Evolutionary conservation across 2,888 invertebrate genomes (phyloP), one percentile per base, ranked within the genome.

Genomic region (Ophraella communa): DNA sequence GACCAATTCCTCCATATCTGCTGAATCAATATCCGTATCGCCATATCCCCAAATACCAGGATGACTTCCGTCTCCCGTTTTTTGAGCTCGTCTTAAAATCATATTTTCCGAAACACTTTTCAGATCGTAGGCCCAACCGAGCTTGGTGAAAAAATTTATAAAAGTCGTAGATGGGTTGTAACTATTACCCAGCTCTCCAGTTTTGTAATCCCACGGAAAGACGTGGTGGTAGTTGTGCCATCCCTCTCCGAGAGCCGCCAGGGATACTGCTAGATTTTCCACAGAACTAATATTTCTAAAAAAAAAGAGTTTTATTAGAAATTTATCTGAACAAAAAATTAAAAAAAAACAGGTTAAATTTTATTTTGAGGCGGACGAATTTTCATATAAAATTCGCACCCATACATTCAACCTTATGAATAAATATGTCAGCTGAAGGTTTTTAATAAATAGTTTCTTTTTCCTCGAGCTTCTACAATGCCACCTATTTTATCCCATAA

Each of bases 141-240:
- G 78, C 72, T 83, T 86, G 0, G 93, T 91, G 78, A 91, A 94
- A 4, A 87, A 82, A 77, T 96, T 91, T 68, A 96, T 94, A 73
- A 95, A 91, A 0, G 84, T 85, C 0, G 94, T 93, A 0, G 94
- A 93, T 0, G 91, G 78, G 78, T 96, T 96, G 62, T 74, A 78
- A 3, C 53, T 51, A 60, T 74, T 75, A n/a, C 81, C 82, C 58
- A 82, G 66, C 81, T 86, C 88, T 74, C 80, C 88, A 72, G 85
- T 86, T 77, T 82, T 86, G 78, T 84, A 87, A 70, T 84, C 86
- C 84, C 83, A 86, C 0, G 82, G 88, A 76, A 91, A 90, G 11
- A 90, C 91, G 78, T 93, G 92, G 77, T 93, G 92, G 77, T 90
- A 93, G 80, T 93, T 93, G 81, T 93, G 93, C 91, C 91, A 93